Evolutionary conservation across 2,113 vertebrate genomes (phyloP).

Genomic region (Cephalopholis sonnerati): DNA sequence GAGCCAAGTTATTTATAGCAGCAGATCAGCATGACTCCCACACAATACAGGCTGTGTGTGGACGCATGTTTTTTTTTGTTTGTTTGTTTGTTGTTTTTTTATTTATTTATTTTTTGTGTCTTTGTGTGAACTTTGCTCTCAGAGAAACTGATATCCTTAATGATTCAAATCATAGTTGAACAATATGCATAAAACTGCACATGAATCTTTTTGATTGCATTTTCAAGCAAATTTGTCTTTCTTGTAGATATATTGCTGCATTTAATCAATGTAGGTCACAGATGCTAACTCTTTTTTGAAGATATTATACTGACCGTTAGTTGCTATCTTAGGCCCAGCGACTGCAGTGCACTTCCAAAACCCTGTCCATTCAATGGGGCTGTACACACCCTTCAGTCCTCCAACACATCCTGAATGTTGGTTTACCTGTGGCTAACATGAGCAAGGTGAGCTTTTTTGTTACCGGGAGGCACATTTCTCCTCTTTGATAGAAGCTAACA

Average conservation of each 20-base stretch:
- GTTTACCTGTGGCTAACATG: not conserved
- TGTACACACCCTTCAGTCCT: too few species aligned
- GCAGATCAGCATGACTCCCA: conserved; percentile 63
- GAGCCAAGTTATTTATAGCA: conserved; percentile 79
- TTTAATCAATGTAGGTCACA: not conserved
- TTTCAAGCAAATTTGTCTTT: not conserved
- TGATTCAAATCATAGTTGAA: not conserved
- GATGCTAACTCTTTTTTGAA: not conserved
- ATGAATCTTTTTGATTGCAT: not conserved
- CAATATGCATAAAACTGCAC: not conserved
- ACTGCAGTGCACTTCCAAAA: too few species aligned
- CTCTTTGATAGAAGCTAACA: not conserved
- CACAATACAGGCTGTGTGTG: conserved; percentile 41
- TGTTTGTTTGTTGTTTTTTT: not conserved
- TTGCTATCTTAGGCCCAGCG: not conserved
- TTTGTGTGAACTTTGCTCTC: conserved; percentile 6
- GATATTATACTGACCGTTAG: not conserved
- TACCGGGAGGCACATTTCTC: not conserved
- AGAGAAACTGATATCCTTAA: not conserved
- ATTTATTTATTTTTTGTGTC: not conserved
- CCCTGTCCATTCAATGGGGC: too few species aligned
- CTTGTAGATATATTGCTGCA: not conserved
- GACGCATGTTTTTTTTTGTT: not conserved
- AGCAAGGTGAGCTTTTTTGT: not conserved
- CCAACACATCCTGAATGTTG: not conserved